These are phyloP conservation scores for Hypsopygia costalis DNA, from an alignment of 2,888 invertebrate species.

Conservation along the genomic window DNA sequence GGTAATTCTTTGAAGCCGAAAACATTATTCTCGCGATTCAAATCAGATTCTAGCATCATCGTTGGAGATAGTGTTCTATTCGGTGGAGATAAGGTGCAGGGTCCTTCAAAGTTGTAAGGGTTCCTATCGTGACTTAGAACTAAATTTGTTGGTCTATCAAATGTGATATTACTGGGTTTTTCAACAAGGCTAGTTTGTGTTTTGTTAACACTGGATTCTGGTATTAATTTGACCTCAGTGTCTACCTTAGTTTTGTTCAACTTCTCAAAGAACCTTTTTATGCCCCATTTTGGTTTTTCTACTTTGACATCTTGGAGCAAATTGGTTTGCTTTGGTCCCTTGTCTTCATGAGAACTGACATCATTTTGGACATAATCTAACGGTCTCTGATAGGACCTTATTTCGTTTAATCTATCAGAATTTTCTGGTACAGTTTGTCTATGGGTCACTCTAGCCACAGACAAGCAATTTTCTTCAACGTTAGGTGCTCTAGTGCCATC, in stretches of 20 bases:
- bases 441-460: slow-evolving; percentile 50
- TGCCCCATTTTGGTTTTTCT: slow-evolving; percentile 64
- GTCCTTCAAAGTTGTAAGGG: slow-evolving; percentile 54
- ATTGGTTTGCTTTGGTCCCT: slow-evolving; percentile 67
- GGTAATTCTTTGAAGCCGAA: slow-evolving; percentile 68
- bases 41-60: slow-evolving; percentile 59
- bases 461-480: slow-evolving; percentile 50
- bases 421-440: slow-evolving; percentile 41
- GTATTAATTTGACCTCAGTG: slow-evolving; percentile 79
- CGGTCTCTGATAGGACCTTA: slow-evolving; percentile 61
- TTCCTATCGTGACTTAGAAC: slow-evolving; percentile 45
- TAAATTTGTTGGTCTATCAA: slow-evolving; percentile 54
- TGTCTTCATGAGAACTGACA: slow-evolving; percentile 69
- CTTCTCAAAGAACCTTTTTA: slow-evolving; percentile 64
- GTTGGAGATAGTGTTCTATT: slow-evolving; percentile 69
- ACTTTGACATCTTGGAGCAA: slow-evolving; percentile 54
- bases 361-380: slow-evolving; percentile 87
- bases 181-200: slow-evolving; percentile 55
- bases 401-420: slow-evolving; percentile 49
- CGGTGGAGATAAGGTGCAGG: slow-evolving; percentile 67
- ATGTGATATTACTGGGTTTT: slow-evolving; percentile 47
- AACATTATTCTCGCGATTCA: slow-evolving; percentile 63
- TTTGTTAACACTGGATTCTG: slow-evolving; percentile 34
- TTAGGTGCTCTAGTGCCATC: slow-evolving; percentile 33
- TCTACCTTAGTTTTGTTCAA: slow-evolving; percentile 56